Conservation (phyloP, 2,888 invertebrate genomes). For the Cylloceria caligata region DNA sequence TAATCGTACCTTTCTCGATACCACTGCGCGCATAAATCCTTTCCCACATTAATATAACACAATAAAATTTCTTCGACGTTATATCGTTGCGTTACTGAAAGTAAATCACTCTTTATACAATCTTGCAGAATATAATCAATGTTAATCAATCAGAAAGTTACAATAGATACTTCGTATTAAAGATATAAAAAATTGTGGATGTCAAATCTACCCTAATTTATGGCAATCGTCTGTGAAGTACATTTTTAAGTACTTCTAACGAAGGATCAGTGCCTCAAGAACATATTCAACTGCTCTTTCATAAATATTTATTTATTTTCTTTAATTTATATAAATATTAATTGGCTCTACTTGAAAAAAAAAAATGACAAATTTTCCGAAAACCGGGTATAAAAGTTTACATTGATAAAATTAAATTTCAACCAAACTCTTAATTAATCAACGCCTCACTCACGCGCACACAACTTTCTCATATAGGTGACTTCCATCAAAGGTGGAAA, state of each 20-base stretch:
- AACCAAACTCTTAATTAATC: too few relatives aligned
- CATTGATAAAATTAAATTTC: too few relatives aligned
- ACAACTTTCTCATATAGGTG: too few relatives aligned
- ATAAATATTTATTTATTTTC: not conserved
- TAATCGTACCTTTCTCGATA: conserved; percentile 10
- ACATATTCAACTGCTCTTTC: not conserved
- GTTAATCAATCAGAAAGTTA: not conserved
- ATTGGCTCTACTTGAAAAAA: not conserved
- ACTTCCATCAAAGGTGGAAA: too few relatives aligned
- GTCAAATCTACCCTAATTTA: not conserved
- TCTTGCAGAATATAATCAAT: not conserved
- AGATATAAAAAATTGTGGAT: not conserved
- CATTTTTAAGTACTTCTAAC: not conserved
- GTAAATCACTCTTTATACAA: not conserved
- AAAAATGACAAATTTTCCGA: too few relatives aligned
- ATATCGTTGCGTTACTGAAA: not conserved
- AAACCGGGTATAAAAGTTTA: too few relatives aligned
- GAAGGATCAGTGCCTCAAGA: not conserved
- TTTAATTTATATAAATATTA: not conserved
- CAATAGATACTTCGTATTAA: not conserved
- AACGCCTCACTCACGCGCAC: too few relatives aligned
- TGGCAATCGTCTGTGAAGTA: not conserved
- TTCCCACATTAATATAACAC: conserved; percentile 36
- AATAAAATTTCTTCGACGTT: conserved; percentile 31
- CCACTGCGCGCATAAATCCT: not conserved